Percentiles rank a stretch among this genome's conserved stretches.
Conservation (phyloP, 2,888 invertebrate species). For the Trachelus tabidus region DNA sequence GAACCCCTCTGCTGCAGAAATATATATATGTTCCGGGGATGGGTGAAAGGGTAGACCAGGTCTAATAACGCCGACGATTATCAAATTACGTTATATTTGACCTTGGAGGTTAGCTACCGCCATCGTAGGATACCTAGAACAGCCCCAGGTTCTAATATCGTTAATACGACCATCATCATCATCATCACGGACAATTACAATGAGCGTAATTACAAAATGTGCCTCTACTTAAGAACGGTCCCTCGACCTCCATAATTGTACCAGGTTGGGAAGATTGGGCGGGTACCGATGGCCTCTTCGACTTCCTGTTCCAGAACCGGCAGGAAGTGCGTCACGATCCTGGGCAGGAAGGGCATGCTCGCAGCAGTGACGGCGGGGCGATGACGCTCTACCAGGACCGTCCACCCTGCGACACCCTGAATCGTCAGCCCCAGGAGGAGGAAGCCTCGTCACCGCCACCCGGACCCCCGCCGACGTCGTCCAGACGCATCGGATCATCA, state of each 20-base stretch:
- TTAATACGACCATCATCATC: neutral
- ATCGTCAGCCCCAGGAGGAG: neutral
- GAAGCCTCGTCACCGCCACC: neutral
- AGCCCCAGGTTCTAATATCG: neutral
- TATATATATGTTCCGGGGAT: neutral
- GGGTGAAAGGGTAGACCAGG: neutral
- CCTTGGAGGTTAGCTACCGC: neutral
- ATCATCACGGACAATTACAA: neutral
- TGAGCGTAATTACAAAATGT: neutral
- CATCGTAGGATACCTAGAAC: neutral
- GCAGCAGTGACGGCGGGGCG: conserved; percentile 61
- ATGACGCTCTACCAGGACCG: conserved; percentile 59
- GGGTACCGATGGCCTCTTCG: neutral
- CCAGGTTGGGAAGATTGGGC: neutral
- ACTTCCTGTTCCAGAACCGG: neutral
- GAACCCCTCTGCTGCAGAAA: neutral
- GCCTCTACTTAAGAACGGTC: neutral
- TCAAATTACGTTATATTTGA: neutral
- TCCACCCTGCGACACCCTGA: conserved; percentile 23
- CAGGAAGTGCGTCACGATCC: neutral
- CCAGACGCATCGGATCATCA: neutral
- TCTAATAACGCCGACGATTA: neutral
- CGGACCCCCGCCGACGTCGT: neutral
- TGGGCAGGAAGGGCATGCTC: conserved; percentile 41
- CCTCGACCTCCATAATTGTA: neutral